phyloP scores from a whole-genome alignment of 2,113 vertebrate genomes.

The Gasterosteus aculeatus region DNA sequence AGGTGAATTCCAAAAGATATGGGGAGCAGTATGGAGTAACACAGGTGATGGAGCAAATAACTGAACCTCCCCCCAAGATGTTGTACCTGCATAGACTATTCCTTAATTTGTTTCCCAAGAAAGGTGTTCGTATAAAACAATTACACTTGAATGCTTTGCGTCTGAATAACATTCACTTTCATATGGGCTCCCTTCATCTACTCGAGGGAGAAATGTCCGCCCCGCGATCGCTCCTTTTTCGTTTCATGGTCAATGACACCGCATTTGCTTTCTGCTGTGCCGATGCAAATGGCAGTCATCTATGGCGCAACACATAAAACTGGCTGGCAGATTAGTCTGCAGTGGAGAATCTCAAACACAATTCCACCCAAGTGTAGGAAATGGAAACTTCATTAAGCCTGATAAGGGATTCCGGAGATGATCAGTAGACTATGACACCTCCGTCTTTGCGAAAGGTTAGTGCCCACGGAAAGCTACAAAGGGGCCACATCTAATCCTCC shows the following conservation, averaged over 20 bases:
- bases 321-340: slow-evolving; percentile 11
- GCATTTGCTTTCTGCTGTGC: neutral
- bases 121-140: neutral
- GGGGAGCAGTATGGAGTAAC: neutral
- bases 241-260: neutral
- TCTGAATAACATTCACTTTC: neutral
- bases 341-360: slow-evolving; percentile 23
- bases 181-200: neutral
- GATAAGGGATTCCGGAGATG: slow-evolving; percentile 49
- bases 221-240: neutral
- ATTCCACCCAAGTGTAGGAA: slow-evolving; percentile 27
- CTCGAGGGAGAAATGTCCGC: neutral
- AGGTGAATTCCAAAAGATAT: slow-evolving; percentile 18
- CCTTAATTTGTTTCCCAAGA: neutral
- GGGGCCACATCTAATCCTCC: slow-evolving; percentile 57
- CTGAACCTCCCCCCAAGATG: neutral
- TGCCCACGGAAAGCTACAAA: slow-evolving; percentile 34
- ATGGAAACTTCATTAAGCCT: slow-evolving; percentile 51
- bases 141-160: neutral
- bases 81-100: neutral
- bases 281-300: neutral
- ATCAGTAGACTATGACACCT: slow-evolving; percentile 52
- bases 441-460: slow-evolving; percentile 66
- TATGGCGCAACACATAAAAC: neutral
- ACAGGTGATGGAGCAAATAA: neutral